phyloP scores from a whole-genome alignment of 2,888 invertebrate genomes.

The Altica lythri region DNA sequence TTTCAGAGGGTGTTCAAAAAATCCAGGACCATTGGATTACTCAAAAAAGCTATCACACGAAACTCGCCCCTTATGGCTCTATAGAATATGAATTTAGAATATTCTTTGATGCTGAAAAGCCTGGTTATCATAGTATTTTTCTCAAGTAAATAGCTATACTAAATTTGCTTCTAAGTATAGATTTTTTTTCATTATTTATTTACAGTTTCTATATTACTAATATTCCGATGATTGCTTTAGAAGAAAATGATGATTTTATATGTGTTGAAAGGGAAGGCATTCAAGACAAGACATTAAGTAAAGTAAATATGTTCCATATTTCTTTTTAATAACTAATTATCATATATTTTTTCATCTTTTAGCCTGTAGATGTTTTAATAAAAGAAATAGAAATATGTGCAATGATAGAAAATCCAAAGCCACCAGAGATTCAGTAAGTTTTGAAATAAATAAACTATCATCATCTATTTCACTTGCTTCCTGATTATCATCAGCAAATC shows the following conservation, averaged over 20 bases:
- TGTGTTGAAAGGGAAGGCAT: constrained; percentile 22
- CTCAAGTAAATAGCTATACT: constrained; percentile 45
- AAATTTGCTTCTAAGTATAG: background rate
- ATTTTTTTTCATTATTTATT: constrained; percentile 25
- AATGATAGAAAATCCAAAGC: constrained; percentile 16
- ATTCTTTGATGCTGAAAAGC: constrained; percentile 35
- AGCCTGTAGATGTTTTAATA: constrained; percentile 36
- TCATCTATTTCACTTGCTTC: no score
- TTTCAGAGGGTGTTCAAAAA: constrained; percentile 5
- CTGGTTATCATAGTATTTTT: constrained; percentile 48
- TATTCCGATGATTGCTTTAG: constrained; percentile 50
- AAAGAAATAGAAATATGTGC: constrained; percentile 32
- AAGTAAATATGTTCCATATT: constrained; percentile 13
- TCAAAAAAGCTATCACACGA: constrained; percentile 43
- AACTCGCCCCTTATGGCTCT: constrained; percentile 45
- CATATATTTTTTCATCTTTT: constrained; percentile 11
- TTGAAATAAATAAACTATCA: no score
- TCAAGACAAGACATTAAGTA: constrained; percentile 25
- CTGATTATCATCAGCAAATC: no score
- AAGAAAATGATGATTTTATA: constrained; percentile 31
- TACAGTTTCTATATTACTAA: constrained; percentile 53
- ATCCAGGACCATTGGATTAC: constrained; percentile 40
- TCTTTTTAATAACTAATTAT: background rate
- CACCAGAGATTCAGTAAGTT: background rate
- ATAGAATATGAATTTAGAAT: constrained; percentile 48